A percentile compares a stretch with the other conserved stretches of the same genome.
Conservation (phyloP, 2,888 invertebrate genomes). For the Phyllotreta striolata region DNA sequence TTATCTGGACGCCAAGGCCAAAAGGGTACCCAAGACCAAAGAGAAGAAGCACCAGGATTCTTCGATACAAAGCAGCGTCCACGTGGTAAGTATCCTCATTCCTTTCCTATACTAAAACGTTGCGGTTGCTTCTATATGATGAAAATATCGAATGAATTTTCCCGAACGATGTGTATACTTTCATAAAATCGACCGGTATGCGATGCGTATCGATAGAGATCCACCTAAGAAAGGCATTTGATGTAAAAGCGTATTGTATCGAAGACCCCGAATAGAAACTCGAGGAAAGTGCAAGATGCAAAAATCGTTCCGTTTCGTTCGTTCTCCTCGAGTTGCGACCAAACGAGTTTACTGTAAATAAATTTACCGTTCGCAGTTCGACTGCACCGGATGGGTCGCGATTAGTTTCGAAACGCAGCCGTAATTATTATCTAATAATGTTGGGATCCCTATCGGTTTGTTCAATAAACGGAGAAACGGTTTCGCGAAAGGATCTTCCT, state of each 20-base stretch:
- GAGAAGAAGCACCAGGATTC: conserved; percentile 68
- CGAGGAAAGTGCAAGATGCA: conserved; percentile 31
- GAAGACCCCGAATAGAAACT: conserved; percentile 22
- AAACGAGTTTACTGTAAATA: conserved; percentile 32
- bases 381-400: conserved; percentile 17
- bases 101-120: neutral
- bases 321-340: conserved; percentile 28
- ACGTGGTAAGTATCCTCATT: conserved; percentile 69
- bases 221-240: conserved; percentile 15
- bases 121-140: no score
- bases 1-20: conserved; percentile 90
- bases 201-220: neutral
- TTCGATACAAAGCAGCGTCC: conserved; percentile 76
- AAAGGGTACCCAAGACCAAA: conserved; percentile 86
- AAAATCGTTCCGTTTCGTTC: conserved; percentile 29
- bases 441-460: no score
- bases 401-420: no score
- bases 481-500: no score
- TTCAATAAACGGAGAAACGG: no score
- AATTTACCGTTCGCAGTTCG: conserved; percentile 6
- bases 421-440: no score
- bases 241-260: conserved; percentile 17
- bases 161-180: no score
- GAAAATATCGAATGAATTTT: no score
- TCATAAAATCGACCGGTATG: neutral